Base-by-base conservation (phyloP, 2,113 vertebrate genomes). In the Zosterops borbonicus region DNA sequence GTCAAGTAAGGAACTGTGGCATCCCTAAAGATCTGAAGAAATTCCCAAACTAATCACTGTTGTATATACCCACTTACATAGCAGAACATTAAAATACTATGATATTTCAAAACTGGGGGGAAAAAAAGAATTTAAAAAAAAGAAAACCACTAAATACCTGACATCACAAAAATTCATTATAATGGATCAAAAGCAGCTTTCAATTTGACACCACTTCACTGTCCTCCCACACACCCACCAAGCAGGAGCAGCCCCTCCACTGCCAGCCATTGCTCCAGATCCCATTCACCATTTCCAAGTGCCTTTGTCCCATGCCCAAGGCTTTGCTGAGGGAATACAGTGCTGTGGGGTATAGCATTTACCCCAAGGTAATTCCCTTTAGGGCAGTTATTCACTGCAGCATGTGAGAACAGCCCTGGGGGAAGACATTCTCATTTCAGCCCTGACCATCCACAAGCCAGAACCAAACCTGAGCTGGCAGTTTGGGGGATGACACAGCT, bases 11-110 rank as follows among this genome's bases (percentile, higher is more conserved):
- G 27, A 73, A 56, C 29, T 27, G 69, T 64, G 81, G 84, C 63
- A 59, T 74, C 78, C 25, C 33, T 44, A 50, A 94, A 95, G 93
- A 95, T 92, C 93, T 97, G 71, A 95, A 83, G 81, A 85, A 91
- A 95, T 63, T 82, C 67, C 67, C 87, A 76, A 79, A 65, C 29
- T 87, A 80, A 92, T 91, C 75, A 59, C 82, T 80, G 63, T 35
- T 95, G 63, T 77, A 55, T 82, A 76, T 53, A 85, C 58, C 23
- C 78, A 35, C 53, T 91, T 69, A 92, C 78, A 91, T 3, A 91
- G 86, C 87, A 90, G 84, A 79, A 80, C 64, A 62, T 73, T 94
- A 96, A 92, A 97, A 89, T 17, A 41, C 83, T 52, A 8, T 24
- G 69, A 41, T 73, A 69, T 88, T 95, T 88, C 87, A 95, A 96